Base-by-base conservation (phyloP, 1,140 invertebrate species). In the Oscheius sp. region DNA sequence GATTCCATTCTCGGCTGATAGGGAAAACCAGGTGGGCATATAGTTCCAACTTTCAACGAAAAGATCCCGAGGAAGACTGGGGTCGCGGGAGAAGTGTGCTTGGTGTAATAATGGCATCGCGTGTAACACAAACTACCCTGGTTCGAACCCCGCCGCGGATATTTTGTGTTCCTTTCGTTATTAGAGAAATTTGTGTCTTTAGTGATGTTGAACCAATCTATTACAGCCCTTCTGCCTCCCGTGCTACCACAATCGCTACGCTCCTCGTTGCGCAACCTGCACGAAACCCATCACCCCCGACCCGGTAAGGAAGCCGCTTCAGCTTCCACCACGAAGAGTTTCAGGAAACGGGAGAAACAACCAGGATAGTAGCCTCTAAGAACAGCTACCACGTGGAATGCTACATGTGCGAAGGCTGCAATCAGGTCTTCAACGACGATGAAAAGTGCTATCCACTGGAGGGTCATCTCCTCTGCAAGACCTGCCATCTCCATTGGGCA, bases 161-260 rank as follows among this genome's bases (percentile, higher is more conserved):
- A n/a, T n/a, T n/a, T n/a, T n/a, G n/a, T n/a, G n/a, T n/a, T n/a
- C n/a, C n/a, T n/a, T n/a, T n/a, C n/a, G n/a, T n/a, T n/a, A n/a
- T n/a, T n/a, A n/a, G n/a, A n/a, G n/a, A n/a, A n/a, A n/a, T n/a
- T n/a, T n/a, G n/a, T n/a, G n/a, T n/a, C n/a, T n/a, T n/a, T n/a
- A n/a, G n/a, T n/a, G n/a, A n/a, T n/a, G n/a, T n/a, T n/a, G n/a
- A n/a, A n/a, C n/a, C n/a, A n/a, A n/a, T n/a, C 3, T 20, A 26
- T 68, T 61, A 15, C 66, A 68, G 66, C 38, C 45, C 73, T 98
- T 97, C 84, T 99, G 96, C 86, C 93, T 99, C 29, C 92, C 94
- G 82, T 95, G 98, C 86, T 99, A 97, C 85, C 95, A 98, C 84
- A 91, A 93, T 84, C 93, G 95, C 89, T 97, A 94, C 89, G 94